phyloP scores from a whole-genome alignment of 2,113 vertebrate genomes.

The Strigops habroptila region DNA sequence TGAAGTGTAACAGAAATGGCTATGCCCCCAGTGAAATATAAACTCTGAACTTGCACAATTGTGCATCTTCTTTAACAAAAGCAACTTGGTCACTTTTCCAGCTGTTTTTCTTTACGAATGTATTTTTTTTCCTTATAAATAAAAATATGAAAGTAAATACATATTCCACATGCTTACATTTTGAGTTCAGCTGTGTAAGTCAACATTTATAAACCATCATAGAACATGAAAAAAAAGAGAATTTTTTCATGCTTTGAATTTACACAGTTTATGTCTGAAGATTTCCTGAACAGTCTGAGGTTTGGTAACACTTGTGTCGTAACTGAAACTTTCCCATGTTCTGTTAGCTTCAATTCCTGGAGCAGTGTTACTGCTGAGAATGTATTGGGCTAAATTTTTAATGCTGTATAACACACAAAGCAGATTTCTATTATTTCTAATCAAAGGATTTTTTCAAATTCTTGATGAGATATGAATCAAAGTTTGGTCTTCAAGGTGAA shows the following conservation, averaged over 20 bases:
- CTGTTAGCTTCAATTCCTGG: neutral
- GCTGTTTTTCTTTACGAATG: neutral
- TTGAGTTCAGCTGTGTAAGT: neutral
- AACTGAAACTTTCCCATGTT: neutral
- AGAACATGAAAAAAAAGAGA: neutral
- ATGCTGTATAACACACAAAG: neutral
- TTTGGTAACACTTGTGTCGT: neutral
- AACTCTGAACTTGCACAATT: neutral
- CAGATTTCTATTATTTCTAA: slow-evolving; percentile 64
- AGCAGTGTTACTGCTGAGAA: neutral
- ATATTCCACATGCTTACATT: neutral
- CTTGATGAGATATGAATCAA: slow-evolving; percentile 81
- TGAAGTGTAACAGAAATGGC: slow-evolving; percentile 31
- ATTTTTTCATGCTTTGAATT: neutral
- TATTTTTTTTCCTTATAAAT: neutral
- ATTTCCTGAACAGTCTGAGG: neutral
- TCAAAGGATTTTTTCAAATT: slow-evolving; percentile 76
- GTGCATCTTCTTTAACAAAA: neutral
- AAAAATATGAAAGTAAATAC: neutral
- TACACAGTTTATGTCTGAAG: neutral
- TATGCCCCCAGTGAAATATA: neutral
- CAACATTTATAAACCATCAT: neutral
- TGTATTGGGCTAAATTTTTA: neutral
- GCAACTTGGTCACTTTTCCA: neutral
- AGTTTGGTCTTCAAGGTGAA: slow-evolving; percentile 77